A percentile compares a stretch with the other conserved stretches of the same genome.
Evolutionary conservation across 1,140 invertebrate species (phyloP).

Genomic region (Eufriesea mexicana): DNA sequence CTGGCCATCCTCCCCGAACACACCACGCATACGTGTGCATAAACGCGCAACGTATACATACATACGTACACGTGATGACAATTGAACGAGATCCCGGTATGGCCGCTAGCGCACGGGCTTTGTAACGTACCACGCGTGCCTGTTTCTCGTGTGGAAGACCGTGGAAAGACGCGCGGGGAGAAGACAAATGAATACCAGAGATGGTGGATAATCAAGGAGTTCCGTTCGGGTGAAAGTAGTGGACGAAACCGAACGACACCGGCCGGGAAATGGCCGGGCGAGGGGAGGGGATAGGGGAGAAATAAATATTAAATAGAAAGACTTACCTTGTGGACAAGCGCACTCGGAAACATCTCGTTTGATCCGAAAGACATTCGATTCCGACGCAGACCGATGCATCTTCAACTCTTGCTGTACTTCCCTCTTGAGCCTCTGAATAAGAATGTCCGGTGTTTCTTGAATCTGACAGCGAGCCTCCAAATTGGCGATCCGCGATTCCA

Average conservation of each 20-base stretch:
- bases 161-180: background rate
- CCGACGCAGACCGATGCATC: conserved; percentile 3
- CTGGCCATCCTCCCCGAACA: background rate
- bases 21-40: background rate
- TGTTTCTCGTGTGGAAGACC: background rate
- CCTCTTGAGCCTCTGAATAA: conserved; percentile 68
- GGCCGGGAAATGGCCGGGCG: background rate
- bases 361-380: conserved; percentile 65
- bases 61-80: background rate
- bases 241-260: background rate
- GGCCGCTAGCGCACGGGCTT: background rate
- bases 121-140: background rate
- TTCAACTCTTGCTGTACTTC: conserved; percentile 69
- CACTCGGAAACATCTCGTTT: conserved; percentile 74
- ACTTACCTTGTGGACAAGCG: conserved; percentile 76
- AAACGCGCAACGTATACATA: background rate
- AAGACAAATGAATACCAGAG: background rate
- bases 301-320: background rate
- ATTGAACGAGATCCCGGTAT: conserved; percentile 1
- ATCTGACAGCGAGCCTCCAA: conserved; percentile 70
- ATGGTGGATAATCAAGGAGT: background rate
- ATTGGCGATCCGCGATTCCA: conserved; percentile 76
- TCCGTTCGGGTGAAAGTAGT: background rate
- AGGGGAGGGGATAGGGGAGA: background rate
- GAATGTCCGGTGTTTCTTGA: conserved; percentile 52